These are phyloP conservation scores for Hassar affinis DNA, from an alignment of 2,113 vertebrate species.

Conservation along the genomic window DNA sequence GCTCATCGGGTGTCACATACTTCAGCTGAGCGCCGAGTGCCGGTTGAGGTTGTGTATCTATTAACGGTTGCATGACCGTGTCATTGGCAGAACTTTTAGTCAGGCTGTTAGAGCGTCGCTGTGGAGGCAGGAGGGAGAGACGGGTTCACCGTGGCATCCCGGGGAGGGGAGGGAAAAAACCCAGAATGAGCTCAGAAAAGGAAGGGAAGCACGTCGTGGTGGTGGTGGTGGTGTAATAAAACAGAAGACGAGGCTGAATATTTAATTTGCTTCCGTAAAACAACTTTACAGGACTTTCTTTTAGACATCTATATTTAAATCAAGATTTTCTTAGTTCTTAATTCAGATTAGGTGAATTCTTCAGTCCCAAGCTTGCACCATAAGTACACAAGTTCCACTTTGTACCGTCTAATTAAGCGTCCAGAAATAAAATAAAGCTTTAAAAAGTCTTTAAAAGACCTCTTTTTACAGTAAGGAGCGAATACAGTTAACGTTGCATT, in stretches of 20 bases:
- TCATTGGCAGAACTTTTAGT: constrained; percentile 40
- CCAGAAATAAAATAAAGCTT: not conserved
- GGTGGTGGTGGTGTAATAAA: not conserved
- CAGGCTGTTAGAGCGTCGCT: too few species aligned
- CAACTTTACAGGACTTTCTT: not conserved
- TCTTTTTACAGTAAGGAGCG: not conserved
- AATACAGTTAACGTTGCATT: not conserved
- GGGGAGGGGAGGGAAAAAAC: not conserved
- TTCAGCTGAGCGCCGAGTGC: not conserved
- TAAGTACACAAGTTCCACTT: not conserved
- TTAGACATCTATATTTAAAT: too few species aligned
- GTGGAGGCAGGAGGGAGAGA: not conserved
- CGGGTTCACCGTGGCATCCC: not conserved
- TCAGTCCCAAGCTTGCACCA: not conserved
- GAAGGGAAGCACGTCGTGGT: not conserved
- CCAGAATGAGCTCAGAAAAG: constrained; percentile 9
- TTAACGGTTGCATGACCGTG: constrained; percentile 39
- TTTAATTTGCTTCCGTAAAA: not conserved
- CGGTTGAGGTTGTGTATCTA: constrained; percentile 23
- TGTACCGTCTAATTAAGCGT: not conserved
- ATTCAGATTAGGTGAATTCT: not conserved
- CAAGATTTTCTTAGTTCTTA: not conserved
- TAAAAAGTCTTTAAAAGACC: not conserved
- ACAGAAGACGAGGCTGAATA: not conserved
- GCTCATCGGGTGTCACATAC: constrained; percentile 8